Base-by-base conservation (phyloP, 2,888 invertebrate genomes). In the Pteria penguin region DNA sequence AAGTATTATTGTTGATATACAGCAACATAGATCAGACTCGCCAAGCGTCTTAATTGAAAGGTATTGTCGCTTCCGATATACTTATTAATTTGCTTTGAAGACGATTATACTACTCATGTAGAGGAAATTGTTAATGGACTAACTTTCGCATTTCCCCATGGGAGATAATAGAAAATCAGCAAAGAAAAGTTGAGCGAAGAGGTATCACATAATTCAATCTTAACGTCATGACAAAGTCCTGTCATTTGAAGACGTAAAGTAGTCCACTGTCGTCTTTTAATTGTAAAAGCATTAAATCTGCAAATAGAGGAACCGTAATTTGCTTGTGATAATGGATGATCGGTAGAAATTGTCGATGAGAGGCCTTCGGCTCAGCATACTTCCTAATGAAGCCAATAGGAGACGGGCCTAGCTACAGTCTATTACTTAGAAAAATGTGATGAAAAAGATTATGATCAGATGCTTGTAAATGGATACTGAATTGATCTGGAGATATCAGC, bases 151-250 rank as follows among this genome's bases (percentile, higher is more conserved):
- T 26, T 27, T 74, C 74, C 68, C 74, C 68, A 57, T 57, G 74
- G 74, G 74, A 68, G 61, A 52, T 74, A 62, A 74, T 74, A 74
- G 74, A 73, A 73, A 71, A 74, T 66, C 60, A 66, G 61, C 61
- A 55, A 54, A 74, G 65, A 74, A 60, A 61, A 63, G 74, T 74
- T 74, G 60, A 54, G 33, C 27, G 58, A 65, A 67, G 45, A 60
- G 67, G 67, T 72, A 76, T 68, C 72, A 31, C 68, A 76, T 76
- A 76, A 76, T 76, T 76, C 76, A 76, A 72, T 76, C 72, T 76
- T 67, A 72, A 76, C 57, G 61, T 72, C 72, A 68, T 67, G 72
- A 72, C 76, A 72, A 72, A 72, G 70, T 68, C 68, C 45, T 72
- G 76, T 67, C 67, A 68, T 72, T 65, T 72, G 57, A 68, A 68